Base-by-base conservation (phyloP, 2,797 vertebrate species). In the Chelmon rostratus region DNA sequence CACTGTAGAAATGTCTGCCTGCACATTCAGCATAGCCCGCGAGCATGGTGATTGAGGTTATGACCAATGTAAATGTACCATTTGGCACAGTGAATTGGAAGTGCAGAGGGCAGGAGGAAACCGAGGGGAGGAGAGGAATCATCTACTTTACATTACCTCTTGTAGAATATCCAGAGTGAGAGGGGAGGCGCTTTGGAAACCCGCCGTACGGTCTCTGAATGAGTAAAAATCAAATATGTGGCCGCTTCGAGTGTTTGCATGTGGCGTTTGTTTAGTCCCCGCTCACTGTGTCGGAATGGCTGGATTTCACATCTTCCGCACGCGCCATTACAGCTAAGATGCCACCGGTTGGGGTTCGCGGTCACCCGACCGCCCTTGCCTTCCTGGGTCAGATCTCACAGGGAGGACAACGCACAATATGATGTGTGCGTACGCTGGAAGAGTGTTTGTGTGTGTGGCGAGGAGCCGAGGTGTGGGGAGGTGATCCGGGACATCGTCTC, bases 51-150 rank as follows among this genome's bases (percentile, higher is more conserved):
- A 94, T 93, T 92, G 90, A 94, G 93, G 93, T 93, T 93, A 91
- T 65, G 86, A 90, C 90, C 94, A 91, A 91, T 93, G 92, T 94
- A 94, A 93, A 93, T 93, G 93, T 92, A 91, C 86, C 90, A 86
- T 93, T 94, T 92, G 92, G 89, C 89, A 84, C 83, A 74, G 86
- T 71, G 91, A 87, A 93, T 90, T 68, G 84, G 61, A 86, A 82
- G 88, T 77, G 83, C 69, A 86, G 58, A 88, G 93, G 93, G 88
- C 89, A 86, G 76, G 84, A 88, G 75, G 76, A 85, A 91, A 91
- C 81, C 8, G 53, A 84, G 84, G 78, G 69, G 78, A 81, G 76
- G 84, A 79, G 68, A 79, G 65, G 82, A 88, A 86, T 88, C 84
- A 50, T 79, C 74, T 84, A 53, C 80, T 57, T 86, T 49, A 63